These are phyloP conservation scores for Myocastor coypus DNA, from an alignment of 2,113 vertebrate genomes.

Conservation along the genomic window DNA sequence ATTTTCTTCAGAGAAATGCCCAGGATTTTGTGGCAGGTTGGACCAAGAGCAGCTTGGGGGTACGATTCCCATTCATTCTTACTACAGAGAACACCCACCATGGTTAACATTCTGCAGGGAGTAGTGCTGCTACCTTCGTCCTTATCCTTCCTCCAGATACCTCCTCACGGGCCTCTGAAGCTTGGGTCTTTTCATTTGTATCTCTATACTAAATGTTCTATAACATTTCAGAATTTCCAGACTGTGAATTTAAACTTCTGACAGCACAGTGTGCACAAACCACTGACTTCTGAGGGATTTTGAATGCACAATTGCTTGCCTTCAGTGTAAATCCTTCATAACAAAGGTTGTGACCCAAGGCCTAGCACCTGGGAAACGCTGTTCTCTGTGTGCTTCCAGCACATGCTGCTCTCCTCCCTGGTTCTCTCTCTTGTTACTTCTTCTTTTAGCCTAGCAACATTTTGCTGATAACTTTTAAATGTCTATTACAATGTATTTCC, in stretches of 20 bases:
- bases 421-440: background rate
- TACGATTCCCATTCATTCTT: background rate
- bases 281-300: background rate
- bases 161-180: background rate
- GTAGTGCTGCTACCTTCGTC: background rate
- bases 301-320: background rate
- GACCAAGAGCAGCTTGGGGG: background rate
- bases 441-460: background rate
- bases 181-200: background rate
- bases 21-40: background rate
- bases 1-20: background rate
- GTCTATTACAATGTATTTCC: background rate
- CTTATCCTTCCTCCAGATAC: background rate
- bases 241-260: background rate
- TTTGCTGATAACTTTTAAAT: background rate
- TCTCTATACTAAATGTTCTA: background rate
- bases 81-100: too few relatives aligned
- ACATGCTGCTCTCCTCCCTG: background rate
- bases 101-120: background rate
- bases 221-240: background rate
- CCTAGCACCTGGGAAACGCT: background rate
- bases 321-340: background rate
- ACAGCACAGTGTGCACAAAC: background rate
- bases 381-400: background rate
- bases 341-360: background rate